Conservation (phyloP, 2,113 vertebrate genomes). For the Psilopsiagon aymara region DNA sequence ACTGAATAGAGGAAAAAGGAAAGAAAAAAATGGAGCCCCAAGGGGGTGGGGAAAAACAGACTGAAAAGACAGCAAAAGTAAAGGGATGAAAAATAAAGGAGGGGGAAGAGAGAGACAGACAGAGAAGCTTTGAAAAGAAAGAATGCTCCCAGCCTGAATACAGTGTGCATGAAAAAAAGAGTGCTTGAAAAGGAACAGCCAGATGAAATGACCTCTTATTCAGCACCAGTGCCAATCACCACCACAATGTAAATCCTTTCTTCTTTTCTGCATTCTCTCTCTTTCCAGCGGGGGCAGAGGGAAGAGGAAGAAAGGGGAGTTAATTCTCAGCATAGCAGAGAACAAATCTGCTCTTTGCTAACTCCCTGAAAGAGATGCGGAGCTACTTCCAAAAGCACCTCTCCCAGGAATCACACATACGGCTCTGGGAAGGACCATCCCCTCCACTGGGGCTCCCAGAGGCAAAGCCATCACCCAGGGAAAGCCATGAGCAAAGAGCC, state of each 20-base stretch:
- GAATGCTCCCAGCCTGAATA: slow-evolving; percentile 75
- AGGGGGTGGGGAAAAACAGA: slow-evolving; percentile 70
- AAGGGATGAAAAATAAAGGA: slow-evolving; percentile 74
- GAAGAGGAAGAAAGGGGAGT: slow-evolving; percentile 64
- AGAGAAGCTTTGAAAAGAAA: slow-evolving; percentile 76
- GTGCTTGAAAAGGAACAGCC: slow-evolving; percentile 80
- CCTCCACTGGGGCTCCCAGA: neutral
- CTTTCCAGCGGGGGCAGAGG: slow-evolving; percentile 66
- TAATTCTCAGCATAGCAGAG: slow-evolving; percentile 70
- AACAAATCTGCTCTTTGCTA: slow-evolving; percentile 58
- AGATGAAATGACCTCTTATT: slow-evolving; percentile 75
- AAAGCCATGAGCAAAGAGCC: rapidly evolving
- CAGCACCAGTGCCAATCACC: slow-evolving; percentile 76
- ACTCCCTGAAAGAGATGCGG: neutral
- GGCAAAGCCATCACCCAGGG: neutral
- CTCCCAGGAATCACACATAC: neutral
- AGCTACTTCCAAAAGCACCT: neutral
- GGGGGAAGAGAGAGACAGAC: slow-evolving; percentile 75
- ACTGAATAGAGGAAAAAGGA: slow-evolving; percentile 76
- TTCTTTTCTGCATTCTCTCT: slow-evolving; percentile 75
- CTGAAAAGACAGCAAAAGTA: slow-evolving; percentile 74
- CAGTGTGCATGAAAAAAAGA: slow-evolving; percentile 68
- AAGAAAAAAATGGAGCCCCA: slow-evolving; percentile 70
- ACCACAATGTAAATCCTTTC: slow-evolving; percentile 71
- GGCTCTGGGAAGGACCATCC: neutral